Evolutionary conservation across 2,888 invertebrate species (phyloP).

Genomic region (Amblyjoppa fuscipennis): DNA sequence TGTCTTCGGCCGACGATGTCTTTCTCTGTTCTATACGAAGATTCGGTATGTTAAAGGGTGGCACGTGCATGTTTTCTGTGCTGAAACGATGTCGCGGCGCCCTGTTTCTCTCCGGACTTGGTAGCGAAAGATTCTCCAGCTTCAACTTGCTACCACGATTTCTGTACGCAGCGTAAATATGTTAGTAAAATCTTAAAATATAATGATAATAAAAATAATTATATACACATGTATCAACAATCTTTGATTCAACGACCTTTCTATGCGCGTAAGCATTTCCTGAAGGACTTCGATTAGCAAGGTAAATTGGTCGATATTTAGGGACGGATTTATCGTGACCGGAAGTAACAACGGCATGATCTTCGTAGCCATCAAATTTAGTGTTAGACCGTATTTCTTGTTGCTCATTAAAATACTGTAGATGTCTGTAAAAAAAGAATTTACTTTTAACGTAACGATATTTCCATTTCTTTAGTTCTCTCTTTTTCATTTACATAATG

Average conservation of each 20-base stretch:
- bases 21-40: constrained; percentile 94
- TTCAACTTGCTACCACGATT: constrained; percentile 96
- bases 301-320: constrained; percentile 93
- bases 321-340: constrained; percentile 95
- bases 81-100: constrained; percentile 93
- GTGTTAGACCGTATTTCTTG: constrained; percentile 95
- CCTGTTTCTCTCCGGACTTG: constrained; percentile 92
- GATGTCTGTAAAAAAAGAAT: constrained; percentile 89
- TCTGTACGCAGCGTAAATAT: constrained; percentile 71
- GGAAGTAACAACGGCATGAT: constrained; percentile 97
- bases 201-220: not conserved
- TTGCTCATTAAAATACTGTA: constrained; percentile 96
- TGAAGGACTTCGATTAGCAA: constrained; percentile 93
- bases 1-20: constrained; percentile 96
- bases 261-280: constrained; percentile 96
- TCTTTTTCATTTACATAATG: not conserved
- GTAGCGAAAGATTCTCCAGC: constrained; percentile 91
- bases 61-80: constrained; percentile 94
- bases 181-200: constrained; percentile 13
- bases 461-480: not conserved
- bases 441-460: not conserved
- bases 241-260: constrained; percentile 85
- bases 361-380: constrained; percentile 96
- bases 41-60: constrained; percentile 95
- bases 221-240: not conserved